A percentile compares a stretch with the other conserved stretches of the same genome.
Conservation (phyloP, 2,113 vertebrate species). For the Chloropsis hardwickii region DNA sequence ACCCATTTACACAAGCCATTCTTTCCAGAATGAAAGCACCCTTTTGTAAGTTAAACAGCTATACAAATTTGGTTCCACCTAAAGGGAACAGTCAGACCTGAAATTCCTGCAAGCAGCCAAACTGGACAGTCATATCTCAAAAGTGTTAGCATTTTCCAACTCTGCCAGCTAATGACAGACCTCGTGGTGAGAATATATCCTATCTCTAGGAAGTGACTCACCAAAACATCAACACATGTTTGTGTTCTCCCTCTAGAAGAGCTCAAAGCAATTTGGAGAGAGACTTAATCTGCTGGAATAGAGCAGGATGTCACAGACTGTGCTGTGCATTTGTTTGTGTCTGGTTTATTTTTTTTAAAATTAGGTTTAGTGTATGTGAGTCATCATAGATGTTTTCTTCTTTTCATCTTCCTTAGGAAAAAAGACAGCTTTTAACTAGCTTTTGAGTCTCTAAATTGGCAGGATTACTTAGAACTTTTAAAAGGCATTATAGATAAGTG, state of each 20-base stretch:
- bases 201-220: not conserved
- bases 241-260: not conserved
- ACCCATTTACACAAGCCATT: not conserved
- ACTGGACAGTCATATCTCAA: not conserved
- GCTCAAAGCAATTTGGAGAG: not conserved
- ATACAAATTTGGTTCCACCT: not conserved
- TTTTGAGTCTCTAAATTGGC: not conserved
- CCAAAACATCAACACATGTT: rapidly evolving
- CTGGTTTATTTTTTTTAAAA: not conserved
- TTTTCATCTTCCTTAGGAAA: not conserved
- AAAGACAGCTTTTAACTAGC: not conserved
- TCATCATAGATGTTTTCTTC: not conserved
- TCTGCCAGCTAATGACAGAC: not conserved
- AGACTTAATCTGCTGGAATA: not conserved
- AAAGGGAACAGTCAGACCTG: not conserved
- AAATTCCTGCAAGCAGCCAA: not conserved
- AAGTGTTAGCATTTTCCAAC: not conserved
- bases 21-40: not conserved
- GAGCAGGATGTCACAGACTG: not conserved
- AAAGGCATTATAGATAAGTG: not conserved
- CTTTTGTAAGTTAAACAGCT: not conserved
- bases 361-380: not conserved
- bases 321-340: not conserved
- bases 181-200: not conserved
- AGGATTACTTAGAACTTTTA: not conserved